Evolutionary conservation across 2,888 invertebrate species (phyloP), one percentile per base, ranked within the genome.

Genomic region (Odontocolon sp.): DNA sequence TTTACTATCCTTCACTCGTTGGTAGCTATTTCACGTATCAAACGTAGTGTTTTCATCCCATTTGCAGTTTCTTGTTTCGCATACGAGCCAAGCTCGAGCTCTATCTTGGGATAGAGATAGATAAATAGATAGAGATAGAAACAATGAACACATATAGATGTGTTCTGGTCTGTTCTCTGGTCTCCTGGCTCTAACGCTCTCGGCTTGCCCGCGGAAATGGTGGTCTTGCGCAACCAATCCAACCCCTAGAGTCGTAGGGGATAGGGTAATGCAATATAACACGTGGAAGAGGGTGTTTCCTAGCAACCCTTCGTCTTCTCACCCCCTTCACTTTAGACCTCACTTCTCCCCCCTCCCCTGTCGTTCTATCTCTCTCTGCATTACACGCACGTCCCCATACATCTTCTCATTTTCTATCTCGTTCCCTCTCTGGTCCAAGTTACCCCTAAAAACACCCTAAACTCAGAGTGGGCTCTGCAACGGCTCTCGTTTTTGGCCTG

Each of bases 221-320:
- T 82, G 80, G 82, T 79, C 80, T 86, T 81, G 82, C 84, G 86
- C 83, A 84, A 87, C 86, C 85, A 84, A 87, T 85, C 81, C 84
- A 77, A 77, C 70, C 77, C 67, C 74, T 76, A 5, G 23, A 26
- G 42, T 42, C 9, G 16, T 79, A 81, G 81, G 83, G 83, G 81
- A 84, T 85, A 86, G 85, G 85, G 85, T 88, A 88, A 88, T 88
- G 87, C 88, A 88, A 88, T 87, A 88, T 87, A 88, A 87, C 87
- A 87, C 87, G 87, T 83, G 85, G 83, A 86, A 82, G 83, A 87
- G 87, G 88, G 88, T 87, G 88, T 89, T 81, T 87, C 88, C 88
- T 88, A 88, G 88, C 88, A 89, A 89, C 88, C 87, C 86, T 86
- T 81, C 85, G 85, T 87, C 86, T 87, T 87, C 85, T 84, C 87